phyloP scores from a whole-genome alignment of 2,797 vertebrate species.

The Spondyliosoma cantharus region DNA sequence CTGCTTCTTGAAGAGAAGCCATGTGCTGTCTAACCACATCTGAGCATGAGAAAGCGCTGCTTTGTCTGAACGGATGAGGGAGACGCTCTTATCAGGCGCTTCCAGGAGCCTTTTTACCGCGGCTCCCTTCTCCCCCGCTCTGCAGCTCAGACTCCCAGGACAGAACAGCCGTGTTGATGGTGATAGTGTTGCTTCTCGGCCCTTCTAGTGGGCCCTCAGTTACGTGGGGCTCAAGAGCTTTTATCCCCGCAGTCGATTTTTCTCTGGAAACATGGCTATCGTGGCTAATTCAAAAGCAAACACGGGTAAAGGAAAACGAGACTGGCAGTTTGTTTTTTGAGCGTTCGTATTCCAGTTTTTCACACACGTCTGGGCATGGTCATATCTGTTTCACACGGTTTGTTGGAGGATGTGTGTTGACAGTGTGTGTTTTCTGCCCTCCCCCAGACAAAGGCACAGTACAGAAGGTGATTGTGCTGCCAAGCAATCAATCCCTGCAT shows the following conservation, averaged over 20 bases:
- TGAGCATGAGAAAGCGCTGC: constrained; percentile 33
- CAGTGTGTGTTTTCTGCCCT: constrained; percentile 46
- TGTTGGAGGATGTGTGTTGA: constrained; percentile 31
- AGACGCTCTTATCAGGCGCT: constrained; percentile 60
- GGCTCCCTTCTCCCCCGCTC: constrained; percentile 5
- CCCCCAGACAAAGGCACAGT: constrained; percentile 92
- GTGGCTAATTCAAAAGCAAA: constrained; percentile 63
- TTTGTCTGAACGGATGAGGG: constrained; percentile 59
- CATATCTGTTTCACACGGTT: constrained; percentile 30
- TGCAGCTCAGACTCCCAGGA: constrained; percentile 24
- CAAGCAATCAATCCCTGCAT: constrained; percentile 89
- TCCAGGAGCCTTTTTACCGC: constrained; percentile 65
- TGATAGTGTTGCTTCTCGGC: constrained; percentile 11
- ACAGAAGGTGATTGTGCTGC: constrained; percentile 96
- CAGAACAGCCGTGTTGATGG: constrained; percentile 30
- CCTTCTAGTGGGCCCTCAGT: constrained; percentile 34
- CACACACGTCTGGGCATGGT: neutral
- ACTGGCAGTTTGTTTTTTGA: neutral
- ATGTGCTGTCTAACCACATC: constrained; percentile 34
- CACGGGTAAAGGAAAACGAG: constrained; percentile 42
- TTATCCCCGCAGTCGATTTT: constrained; percentile 33
- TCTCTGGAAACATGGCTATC: constrained; percentile 37
- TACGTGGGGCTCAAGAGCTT: constrained; percentile 18
- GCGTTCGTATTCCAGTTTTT: neutral
- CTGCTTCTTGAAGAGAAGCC: constrained; percentile 70